Conservation (phyloP, 2,888 invertebrate species). For the Ophion slaviceki region DNA sequence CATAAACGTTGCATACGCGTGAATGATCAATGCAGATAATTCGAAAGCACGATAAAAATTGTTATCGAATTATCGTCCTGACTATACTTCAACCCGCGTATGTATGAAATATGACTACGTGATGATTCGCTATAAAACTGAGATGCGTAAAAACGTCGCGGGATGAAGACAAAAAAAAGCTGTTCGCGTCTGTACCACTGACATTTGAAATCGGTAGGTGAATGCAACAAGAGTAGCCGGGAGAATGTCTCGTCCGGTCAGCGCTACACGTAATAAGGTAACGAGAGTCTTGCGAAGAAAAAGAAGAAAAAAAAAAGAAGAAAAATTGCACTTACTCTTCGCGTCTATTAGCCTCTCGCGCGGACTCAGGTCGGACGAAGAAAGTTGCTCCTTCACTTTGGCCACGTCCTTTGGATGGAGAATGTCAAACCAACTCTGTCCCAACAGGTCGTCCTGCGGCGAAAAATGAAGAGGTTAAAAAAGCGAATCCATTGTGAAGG, state of each 20-base stretch:
- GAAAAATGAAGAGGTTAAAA: slow-evolving; percentile 20
- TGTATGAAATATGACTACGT: too few species aligned
- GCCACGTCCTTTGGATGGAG: slow-evolving; percentile 97
- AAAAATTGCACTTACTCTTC: slow-evolving; percentile 87
- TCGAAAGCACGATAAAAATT: too few species aligned
- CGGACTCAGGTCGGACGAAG: slow-evolving; percentile 94
- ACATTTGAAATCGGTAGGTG: slow-evolving; percentile 28
- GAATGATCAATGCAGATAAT: too few species aligned
- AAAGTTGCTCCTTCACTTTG: slow-evolving; percentile 97
- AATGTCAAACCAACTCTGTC: slow-evolving; percentile 97
- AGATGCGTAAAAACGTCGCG: slow-evolving; percentile 22
- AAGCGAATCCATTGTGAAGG: slow-evolving; percentile 43
- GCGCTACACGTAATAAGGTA: slow-evolving; percentile 16
- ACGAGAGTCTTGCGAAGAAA: slow-evolving; percentile 4
- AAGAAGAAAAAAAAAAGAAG: not conserved
- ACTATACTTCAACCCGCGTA: too few species aligned
- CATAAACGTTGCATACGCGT: too few species aligned
- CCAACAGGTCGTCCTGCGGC: slow-evolving; percentile 91
- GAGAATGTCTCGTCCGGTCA: slow-evolving; percentile 39
- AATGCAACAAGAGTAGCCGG: slow-evolving; percentile 7
- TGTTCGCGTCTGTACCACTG: slow-evolving; percentile 20
- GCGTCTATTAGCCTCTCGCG: slow-evolving; percentile 95
- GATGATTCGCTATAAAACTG: slow-evolving; percentile 41
- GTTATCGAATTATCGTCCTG: too few species aligned
- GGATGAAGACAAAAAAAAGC: not conserved